Base-by-base conservation (phyloP, 2,888 invertebrate genomes). In the Torymus aiolomorphi region DNA sequence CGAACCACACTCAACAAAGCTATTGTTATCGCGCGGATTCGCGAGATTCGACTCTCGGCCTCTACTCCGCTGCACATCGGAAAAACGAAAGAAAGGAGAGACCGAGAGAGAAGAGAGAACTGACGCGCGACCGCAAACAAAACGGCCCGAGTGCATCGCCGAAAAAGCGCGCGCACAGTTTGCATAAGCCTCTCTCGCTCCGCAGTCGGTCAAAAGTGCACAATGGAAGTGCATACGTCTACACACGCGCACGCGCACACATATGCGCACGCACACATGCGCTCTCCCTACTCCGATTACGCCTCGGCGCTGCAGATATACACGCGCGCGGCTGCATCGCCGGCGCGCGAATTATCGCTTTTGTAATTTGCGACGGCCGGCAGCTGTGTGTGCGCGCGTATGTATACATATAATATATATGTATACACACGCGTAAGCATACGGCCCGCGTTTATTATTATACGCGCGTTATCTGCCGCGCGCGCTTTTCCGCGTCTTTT, bases 141-240 rank as follows among this genome's bases (percentile, higher is more conserved):
- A 31, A 31, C 31, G 31, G 31, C 31, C 31, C 31, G 31, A 31
- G 31, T 31, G 31, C 31, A 31, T 31, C 31, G 31, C 31, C 31
- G 31, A 31, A 14, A 61, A 12, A n/a, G 66, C 51, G 66, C 52
- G 31, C 3, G 51, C 66, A 13, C 18, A 14, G 67, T 70, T 76
- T 76, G 76, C 76, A 62, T 59, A 78, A 78, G 16, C 57, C 42
- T 65, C 69, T 59, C 73, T 66, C 59, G 12, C 20, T 31, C 57
- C 54, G 51, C 72, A 78, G 61, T 78, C 78, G 78, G 78, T 78
- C 73, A 73, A 78, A 78, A 67, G 78, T 67, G 65, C 52, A 70
- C 63, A 79, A 79, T 75, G 62, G 65, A 59, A 57, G 51, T 57
- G 70, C 65, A 49, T 8, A 20, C 51, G 56, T 24, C 4, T 14